Percentiles rank a stretch among this genome's conserved stretches.
Evolutionary conservation across 1,140 invertebrate genomes (phyloP).

Genomic region (Sycophila sp.): DNA sequence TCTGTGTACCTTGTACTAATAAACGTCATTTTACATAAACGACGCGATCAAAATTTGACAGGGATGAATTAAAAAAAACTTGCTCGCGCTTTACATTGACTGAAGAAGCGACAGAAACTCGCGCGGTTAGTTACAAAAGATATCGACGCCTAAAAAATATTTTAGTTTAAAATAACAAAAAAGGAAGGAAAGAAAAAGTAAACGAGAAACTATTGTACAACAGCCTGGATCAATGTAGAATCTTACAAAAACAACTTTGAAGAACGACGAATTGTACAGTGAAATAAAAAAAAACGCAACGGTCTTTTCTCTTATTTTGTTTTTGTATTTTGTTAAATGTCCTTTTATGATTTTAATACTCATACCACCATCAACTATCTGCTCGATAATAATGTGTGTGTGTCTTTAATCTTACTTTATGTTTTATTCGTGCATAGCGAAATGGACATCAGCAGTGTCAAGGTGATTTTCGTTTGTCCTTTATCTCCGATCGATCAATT

Average conservation of each 20-base stretch:
- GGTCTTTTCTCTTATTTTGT: not conserved
- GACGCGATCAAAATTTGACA: too few species aligned
- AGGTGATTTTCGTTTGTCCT: constrained; percentile 10
- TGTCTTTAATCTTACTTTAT: not conserved
- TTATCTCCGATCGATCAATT: not conserved
- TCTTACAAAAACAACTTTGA: constrained; percentile 10
- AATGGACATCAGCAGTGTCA: constrained; percentile 22
- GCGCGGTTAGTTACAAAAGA: too few species aligned
- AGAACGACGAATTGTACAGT: constrained; percentile 22
- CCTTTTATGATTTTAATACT: constrained; percentile 11
- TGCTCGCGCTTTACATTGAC: too few species aligned
- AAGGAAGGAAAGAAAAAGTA: not conserved
- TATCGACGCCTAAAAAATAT: too few species aligned
- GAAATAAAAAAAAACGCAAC: constrained; percentile 25
- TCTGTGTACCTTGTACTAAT: too few species aligned
- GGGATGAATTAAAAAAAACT: too few species aligned
- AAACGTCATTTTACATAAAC: too few species aligned
- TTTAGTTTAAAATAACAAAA: too few species aligned
- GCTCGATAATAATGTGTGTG: constrained; percentile 13
- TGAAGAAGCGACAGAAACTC: too few species aligned
- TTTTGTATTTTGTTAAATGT: not conserved
- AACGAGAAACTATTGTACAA: not conserved
- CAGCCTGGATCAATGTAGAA: constrained; percentile 12
- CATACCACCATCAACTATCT: constrained; percentile 15
- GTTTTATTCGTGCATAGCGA: constrained; percentile 12